Evolutionary conservation across 2,888 invertebrate genomes (phyloP), one percentile per base, ranked within the genome.

Genomic region (Sisyra terminalis): DNA sequence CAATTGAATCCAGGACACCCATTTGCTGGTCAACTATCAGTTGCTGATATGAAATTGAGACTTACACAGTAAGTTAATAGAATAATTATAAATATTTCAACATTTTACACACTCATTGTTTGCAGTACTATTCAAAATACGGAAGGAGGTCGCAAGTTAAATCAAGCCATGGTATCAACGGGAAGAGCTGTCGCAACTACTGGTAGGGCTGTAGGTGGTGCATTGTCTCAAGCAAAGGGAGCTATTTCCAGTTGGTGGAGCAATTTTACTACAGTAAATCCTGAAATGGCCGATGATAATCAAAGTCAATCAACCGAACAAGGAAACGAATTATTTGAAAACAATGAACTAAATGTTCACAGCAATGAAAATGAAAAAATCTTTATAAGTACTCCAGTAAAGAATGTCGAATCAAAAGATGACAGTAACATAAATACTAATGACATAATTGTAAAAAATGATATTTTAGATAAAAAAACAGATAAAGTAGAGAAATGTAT

Each of bases 11-110:
- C 85, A 3, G 83, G 88, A 10, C 97, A 97, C 67, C 92, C 94
- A 1, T 94, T 88, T 65, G 84, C 90, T 40, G 96, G 97, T 1
- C 90, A 94, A 52, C 65, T 96, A 9, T 92, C 89, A 11, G 87
- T 96, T 14, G 78, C 87, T 40, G 97, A 97, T 62, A 89, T 97
- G 82, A 90, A 88, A 59, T 64, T 90, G 3, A 75, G 86, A 55
- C 69, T 90, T 48, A 75, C 89, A n/a, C 89, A 90, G 89, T 90
- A 68, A 77, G 83, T 73, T 42, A 16, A 35, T 44, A 46, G n/a
- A n/a, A n/a, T n/a, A n/a, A n/a, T n/a, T n/a, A n/a, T n/a, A n/a
- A n/a, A n/a, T n/a, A n/a, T n/a, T n/a, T n/a, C n/a, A n/a, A n/a
- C n/a, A n/a, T n/a, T n/a, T n/a, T n/a, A n/a, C n/a, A n/a, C 11